Percentiles rank a stretch among this genome's conserved stretches.
These are phyloP conservation scores for Mystacornis crossleyi DNA, from an alignment of 2,113 vertebrate species.

Conservation along the genomic window DNA sequence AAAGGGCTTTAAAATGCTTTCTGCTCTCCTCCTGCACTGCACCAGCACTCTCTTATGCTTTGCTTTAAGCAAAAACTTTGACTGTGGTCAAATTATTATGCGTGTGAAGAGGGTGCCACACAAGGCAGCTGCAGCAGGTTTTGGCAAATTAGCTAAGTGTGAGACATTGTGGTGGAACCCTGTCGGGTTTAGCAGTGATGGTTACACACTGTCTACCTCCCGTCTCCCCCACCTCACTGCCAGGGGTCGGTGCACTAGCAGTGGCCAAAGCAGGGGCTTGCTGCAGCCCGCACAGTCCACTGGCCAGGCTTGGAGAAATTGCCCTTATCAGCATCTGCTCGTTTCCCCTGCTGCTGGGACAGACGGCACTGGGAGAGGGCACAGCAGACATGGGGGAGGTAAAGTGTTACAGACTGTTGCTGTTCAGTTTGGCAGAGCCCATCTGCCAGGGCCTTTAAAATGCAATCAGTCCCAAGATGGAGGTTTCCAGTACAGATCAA, in stretches of 20 bases:
- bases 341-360: background rate
- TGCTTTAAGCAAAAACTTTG: background rate
- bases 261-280: background rate
- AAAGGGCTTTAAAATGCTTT: background rate
- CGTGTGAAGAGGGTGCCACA: background rate
- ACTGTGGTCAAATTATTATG: background rate
- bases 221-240: background rate
- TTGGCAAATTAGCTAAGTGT: background rate
- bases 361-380: background rate
- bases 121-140: background rate
- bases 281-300: fast-evolving
- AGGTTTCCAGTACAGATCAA: background rate
- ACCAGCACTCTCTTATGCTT: background rate
- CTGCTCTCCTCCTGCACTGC: background rate
- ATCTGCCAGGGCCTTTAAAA: background rate
- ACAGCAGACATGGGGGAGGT: background rate
- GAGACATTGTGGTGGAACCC: background rate
- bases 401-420: background rate
- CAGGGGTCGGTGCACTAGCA: too few relatives aligned
- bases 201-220: background rate
- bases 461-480: background rate
- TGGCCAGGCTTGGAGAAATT: fast-evolving
- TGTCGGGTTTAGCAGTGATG: background rate
- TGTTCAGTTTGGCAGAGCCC: background rate
- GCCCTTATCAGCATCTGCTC: background rate